phyloP scores from a whole-genome alignment of 2,888 invertebrate genomes.

The Drosophila nr. perissopoda region DNA sequence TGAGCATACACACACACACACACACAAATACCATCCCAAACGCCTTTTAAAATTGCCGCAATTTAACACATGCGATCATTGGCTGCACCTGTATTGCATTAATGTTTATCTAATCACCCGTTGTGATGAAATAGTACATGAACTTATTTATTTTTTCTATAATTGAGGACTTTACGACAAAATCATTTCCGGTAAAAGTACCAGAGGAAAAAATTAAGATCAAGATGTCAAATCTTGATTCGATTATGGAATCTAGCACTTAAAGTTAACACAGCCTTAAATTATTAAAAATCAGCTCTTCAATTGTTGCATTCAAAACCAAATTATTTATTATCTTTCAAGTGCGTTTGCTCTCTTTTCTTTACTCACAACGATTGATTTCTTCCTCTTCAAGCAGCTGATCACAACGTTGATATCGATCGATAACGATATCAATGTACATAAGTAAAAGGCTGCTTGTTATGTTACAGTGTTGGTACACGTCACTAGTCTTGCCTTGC shows the following conservation, averaged over 20 bases:
- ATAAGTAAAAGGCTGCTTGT: not conserved
- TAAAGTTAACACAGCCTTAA: no score
- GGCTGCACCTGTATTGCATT: conserved; percentile 70
- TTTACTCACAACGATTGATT: not conserved
- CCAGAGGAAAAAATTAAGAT: not conserved
- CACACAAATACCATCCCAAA: not conserved
- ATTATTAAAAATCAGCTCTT: no score
- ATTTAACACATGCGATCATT: conserved; percentile 48
- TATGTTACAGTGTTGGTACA: not conserved
- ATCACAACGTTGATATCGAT: not conserved
- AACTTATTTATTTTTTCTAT: not conserved
- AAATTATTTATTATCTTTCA: not conserved
- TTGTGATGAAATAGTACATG: not conserved
- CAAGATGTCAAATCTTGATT: not conserved
- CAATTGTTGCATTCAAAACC: no score
- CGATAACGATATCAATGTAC: not conserved
- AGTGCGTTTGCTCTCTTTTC: not conserved
- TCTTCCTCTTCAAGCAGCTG: not conserved
- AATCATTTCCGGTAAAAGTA: not conserved
- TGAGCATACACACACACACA: not conserved
- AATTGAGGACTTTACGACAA: fast-evolving
- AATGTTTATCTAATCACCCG: conserved; percentile 51
- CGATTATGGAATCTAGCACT: no score
- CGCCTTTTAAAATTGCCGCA: not conserved
- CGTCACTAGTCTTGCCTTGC: not conserved